A percentile compares a stretch with the other conserved stretches of the same genome.
These are phyloP conservation scores for Helarctos malayanus DNA, from an alignment of 2,797 vertebrate species.

Conservation along the genomic window DNA sequence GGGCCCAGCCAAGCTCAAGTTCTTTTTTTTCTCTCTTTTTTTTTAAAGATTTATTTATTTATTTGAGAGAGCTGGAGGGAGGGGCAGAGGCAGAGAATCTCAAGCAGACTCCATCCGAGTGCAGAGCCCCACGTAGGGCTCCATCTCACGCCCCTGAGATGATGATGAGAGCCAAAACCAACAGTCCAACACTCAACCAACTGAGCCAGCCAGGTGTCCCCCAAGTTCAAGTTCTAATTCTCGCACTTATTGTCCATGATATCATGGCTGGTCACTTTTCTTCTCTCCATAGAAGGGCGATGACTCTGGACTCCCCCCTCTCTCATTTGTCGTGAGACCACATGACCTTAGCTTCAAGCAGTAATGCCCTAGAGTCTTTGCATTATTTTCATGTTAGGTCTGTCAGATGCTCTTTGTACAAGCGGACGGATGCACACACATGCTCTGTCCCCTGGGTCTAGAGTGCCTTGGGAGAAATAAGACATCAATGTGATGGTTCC, in stretches of 20 bases:
- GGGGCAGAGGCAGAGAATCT: not conserved
- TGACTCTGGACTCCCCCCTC: not conserved
- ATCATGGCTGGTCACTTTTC: not conserved
- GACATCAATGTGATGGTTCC: slow-evolving; percentile 47
- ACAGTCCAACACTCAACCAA: not conserved
- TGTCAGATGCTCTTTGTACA: not conserved
- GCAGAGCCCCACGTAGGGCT: not conserved
- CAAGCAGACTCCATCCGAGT: not conserved
- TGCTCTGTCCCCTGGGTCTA: slow-evolving; percentile 1
- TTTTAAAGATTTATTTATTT: not conserved
- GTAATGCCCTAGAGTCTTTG: not conserved
- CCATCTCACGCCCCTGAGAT: not conserved
- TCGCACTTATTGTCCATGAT: not conserved
- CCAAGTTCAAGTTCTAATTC: not conserved
- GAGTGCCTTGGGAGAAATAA: slow-evolving; percentile 21
- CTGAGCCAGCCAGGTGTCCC: not conserved
- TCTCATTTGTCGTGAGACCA: not conserved
- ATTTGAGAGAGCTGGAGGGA: not conserved
- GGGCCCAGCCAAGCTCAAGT: not conserved
- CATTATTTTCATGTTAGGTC: not conserved
- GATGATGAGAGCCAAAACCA: not conserved
- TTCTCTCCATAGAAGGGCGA: not conserved
- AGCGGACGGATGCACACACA: not conserved
- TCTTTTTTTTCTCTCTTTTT: not conserved
- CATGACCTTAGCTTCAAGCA: not conserved